Conservation (phyloP, 2,113 vertebrate genomes). For the Gyps fulvus region DNA sequence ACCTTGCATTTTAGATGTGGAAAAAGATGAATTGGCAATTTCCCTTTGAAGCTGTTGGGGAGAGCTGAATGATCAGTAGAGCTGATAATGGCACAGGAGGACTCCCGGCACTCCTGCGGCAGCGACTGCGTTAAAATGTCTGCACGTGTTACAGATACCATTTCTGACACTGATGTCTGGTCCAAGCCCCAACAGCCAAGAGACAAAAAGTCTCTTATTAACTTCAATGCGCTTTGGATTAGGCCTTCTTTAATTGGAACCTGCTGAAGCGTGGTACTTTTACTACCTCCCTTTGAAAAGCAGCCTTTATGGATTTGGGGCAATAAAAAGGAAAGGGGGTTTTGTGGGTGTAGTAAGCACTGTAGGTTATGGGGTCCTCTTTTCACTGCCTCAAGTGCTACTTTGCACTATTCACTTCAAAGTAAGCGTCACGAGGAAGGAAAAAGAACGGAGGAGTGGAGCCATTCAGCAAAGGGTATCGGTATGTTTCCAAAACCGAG, state of each 20-base stretch:
- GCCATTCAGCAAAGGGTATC: neutral
- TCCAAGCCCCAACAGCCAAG: neutral
- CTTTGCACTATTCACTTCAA: neutral
- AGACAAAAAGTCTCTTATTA: neutral
- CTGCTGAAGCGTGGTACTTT: constrained; percentile 25
- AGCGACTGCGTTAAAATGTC: neutral
- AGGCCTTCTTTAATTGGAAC: constrained; percentile 19
- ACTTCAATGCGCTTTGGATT: neutral
- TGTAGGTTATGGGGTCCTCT: neutral
- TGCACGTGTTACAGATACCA: neutral
- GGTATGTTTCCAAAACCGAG: neutral
- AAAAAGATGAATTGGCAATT: neutral
- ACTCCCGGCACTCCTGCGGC: neutral
- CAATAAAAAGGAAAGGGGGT: neutral
- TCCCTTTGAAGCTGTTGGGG: neutral
- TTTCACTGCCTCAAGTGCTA: neutral
- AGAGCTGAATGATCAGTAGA: neutral
- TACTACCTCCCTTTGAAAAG: constrained; percentile 13
- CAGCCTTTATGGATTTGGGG: neutral
- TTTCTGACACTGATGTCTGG: neutral
- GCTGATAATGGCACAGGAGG: neutral
- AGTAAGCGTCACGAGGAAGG: neutral
- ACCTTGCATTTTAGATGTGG: neutral
- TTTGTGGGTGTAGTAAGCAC: neutral
- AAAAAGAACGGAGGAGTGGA: neutral